A percentile compares a stretch with the other conserved stretches of the same genome.
phyloP scores from a whole-genome alignment of 2,113 vertebrate genomes.

The Sorex fumeus region DNA sequence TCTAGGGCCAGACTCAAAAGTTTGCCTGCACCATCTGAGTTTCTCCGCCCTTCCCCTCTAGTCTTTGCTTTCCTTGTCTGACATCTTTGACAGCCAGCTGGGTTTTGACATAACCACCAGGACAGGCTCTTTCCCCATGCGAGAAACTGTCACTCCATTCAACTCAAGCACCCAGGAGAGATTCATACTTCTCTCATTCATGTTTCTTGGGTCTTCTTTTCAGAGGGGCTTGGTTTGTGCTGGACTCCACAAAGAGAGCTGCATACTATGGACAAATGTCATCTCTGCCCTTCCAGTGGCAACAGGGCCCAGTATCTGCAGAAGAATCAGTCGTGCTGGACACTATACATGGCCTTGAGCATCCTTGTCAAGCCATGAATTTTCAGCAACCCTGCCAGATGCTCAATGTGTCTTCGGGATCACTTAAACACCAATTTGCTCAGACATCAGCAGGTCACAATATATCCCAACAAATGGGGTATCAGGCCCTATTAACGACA shows the following conservation, averaged over 20 bases:
- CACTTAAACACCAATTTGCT: conserved; percentile 57
- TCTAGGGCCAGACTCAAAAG: too few relatives aligned
- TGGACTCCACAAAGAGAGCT: not conserved
- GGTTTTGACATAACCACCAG: not conserved
- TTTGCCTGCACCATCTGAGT: not conserved
- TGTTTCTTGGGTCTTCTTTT: not conserved
- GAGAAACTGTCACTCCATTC: not conserved
- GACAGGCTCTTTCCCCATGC: not conserved
- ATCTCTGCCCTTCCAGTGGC: not conserved
- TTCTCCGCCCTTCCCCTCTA: not conserved
- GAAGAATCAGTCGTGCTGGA: conserved; percentile 39
- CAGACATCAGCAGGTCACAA: conserved; percentile 45
- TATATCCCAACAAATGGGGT: conserved; percentile 59
- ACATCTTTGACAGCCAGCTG: not conserved
- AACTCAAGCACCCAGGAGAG: not conserved
- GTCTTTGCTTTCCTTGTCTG: not conserved
- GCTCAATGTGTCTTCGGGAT: conserved; percentile 31
- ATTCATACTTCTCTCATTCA: not conserved
- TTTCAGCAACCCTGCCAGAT: conserved; percentile 20
- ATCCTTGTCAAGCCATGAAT: conserved; percentile 34
- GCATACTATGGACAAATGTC: not conserved
- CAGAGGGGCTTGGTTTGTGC: too few relatives aligned
- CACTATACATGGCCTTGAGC: not conserved
- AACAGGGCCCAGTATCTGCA: not conserved
- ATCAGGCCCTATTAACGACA: conserved; percentile 53